Evolutionary conservation across 2,113 vertebrate species (phyloP).

Genomic region (Leptocoma aspasia): DNA sequence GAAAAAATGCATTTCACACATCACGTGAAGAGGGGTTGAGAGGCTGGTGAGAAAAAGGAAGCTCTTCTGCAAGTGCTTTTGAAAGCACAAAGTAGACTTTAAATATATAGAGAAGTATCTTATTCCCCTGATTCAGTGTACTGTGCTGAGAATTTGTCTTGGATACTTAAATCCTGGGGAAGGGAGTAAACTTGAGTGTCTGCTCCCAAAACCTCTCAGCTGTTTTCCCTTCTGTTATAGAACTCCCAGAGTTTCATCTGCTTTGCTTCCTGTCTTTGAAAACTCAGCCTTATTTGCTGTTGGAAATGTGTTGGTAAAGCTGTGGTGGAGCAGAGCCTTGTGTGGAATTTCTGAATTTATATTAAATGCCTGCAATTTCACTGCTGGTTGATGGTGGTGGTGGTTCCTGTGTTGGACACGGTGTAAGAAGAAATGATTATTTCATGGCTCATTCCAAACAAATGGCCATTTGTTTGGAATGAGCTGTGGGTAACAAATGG

Average conservation of each 20-base stretch:
- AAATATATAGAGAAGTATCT: background rate
- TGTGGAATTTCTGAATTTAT: background rate
- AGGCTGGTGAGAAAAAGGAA: background rate
- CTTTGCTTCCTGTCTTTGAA: background rate
- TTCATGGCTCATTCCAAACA: too few species aligned
- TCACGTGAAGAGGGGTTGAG: background rate
- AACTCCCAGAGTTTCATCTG: background rate
- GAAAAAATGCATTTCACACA: background rate
- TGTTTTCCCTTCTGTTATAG: background rate
- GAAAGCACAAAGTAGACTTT: background rate
- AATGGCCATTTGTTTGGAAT: background rate
- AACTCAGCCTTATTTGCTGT: background rate
- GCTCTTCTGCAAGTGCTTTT: background rate
- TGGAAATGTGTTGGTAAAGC: background rate
- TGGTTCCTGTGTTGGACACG: background rate
- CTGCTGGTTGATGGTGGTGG: background rate
- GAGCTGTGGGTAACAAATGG: background rate
- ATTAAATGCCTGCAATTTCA: background rate
- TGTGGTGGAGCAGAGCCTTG: background rate
- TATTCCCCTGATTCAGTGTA: fast-evolving
- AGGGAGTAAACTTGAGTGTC: background rate
- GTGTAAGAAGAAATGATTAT: background rate
- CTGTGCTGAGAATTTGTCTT: background rate
- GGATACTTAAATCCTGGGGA: background rate
- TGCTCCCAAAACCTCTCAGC: fast-evolving